Conservation (phyloP, 2,113 vertebrate genomes). For the Aix galericulata region DNA sequence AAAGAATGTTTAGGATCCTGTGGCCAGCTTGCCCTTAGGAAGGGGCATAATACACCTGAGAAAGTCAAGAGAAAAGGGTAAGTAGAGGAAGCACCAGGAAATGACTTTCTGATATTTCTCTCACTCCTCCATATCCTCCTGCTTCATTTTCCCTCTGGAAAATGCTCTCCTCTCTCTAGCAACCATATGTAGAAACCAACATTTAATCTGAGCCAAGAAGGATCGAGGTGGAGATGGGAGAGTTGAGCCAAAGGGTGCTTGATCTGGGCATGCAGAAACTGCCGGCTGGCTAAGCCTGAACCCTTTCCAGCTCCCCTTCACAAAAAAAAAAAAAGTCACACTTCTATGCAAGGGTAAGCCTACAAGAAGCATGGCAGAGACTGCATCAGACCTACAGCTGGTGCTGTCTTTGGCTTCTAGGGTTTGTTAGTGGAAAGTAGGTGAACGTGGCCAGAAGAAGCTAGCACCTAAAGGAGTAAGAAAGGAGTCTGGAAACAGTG, state of each 20-base stretch:
- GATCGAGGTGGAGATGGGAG: not conserved
- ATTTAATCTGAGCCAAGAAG: not conserved
- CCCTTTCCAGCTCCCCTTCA: not conserved
- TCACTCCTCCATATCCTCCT: not conserved
- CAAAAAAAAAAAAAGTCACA: not conserved
- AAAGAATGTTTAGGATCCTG: not conserved
- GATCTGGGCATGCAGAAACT: not conserved
- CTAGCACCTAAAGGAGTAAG: not conserved
- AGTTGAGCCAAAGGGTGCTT: slow-evolving; percentile 2
- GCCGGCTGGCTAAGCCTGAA: not conserved
- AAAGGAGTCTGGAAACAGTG: not conserved
- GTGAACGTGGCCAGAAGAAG: not conserved
- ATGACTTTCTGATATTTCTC: not conserved
- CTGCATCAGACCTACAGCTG: not conserved
- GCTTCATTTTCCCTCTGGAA: not conserved
- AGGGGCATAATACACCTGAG: not conserved
- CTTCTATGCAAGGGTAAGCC: not conserved
- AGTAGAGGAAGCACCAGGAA: not conserved
- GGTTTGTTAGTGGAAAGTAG: not conserved
- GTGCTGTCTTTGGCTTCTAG: not conserved
- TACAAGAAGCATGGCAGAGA: not conserved
- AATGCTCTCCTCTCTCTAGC: not conserved
- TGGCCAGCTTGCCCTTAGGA: not conserved
- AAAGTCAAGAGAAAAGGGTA: not conserved
- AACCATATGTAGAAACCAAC: not conserved